Evolutionary conservation across 2,113 vertebrate genomes (phyloP).

Genomic region (Pollachius pollachius): DNA sequence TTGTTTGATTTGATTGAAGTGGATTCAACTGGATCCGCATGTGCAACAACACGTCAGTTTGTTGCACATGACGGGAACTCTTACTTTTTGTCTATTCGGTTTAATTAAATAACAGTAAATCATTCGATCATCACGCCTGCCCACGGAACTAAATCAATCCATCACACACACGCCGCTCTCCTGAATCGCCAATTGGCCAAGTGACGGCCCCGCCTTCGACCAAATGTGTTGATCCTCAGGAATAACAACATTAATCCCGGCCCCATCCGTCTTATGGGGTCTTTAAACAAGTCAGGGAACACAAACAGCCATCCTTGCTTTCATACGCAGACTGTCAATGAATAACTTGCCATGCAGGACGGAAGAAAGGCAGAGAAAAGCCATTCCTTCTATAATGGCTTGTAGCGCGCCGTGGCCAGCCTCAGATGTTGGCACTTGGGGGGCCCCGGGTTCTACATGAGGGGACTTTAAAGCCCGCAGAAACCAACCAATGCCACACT

Average conservation of each 20-base stretch:
- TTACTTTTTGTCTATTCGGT: no score
- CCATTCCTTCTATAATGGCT: slow-evolving; percentile 2
- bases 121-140: no score
- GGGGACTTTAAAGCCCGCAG: slow-evolving; percentile 14
- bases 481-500: slow-evolving; percentile 8
- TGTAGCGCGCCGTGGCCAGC: neutral
- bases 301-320: neutral
- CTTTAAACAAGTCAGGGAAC: slow-evolving; percentile 23
- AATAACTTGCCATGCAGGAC: slow-evolving; percentile 19
- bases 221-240: slow-evolving; percentile 21
- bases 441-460: slow-evolving; percentile 17
- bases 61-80: no score
- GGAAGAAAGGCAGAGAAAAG: neutral
- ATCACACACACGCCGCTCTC: slow-evolving; percentile 4
- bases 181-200: slow-evolving; percentile 12
- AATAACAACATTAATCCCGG: slow-evolving; percentile 33
- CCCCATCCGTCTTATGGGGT: slow-evolving; percentile 24
- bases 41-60: no score
- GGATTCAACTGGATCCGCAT: no score
- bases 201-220: slow-evolving; percentile 13
- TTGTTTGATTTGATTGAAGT: no score
- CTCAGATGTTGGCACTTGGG: neutral
- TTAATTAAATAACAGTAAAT: no score
- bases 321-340: slow-evolving; percentile 13
- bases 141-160: no score